Base-by-base conservation (phyloP, 2,888 invertebrate genomes). In the Morpho achilles region DNA sequence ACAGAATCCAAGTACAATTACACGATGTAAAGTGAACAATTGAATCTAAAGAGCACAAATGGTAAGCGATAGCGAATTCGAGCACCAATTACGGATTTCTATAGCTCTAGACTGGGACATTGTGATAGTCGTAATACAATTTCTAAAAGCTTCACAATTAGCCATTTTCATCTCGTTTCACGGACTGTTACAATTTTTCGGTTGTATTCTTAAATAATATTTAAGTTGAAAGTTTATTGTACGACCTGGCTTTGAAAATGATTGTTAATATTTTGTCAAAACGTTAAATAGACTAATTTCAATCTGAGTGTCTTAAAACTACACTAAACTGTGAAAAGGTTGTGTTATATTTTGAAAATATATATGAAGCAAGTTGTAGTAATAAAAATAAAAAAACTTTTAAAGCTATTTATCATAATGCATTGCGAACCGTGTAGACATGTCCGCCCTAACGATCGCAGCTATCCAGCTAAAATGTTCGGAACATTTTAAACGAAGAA, bases 401-500 rank as follows among this genome's bases (percentile, higher is more conserved):
- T 40, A 46, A 52, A 46, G 47, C 59, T 50, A 62, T 62, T 62
- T 59, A 59, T 62, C 62, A 55, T 63, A 59, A 61, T 50, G 52
- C 56, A 63, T 50, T 58, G 69, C 70, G 65, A 65, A 59, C 47
- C 59, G 44, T 41, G 50, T 60, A 74, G 71, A 72, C 76, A 77
- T 77, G 81, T 79, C 75, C 72, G 73, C 70, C 71, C 65, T 81
- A 85, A 84, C 84, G 84, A 85, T 77, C 75, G 70, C 68, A 72
- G 32, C 32, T 3, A 32, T 32, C 32, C 32, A 32, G 32, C 32
- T 32, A 32, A 32, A 78, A 79, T 77, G 77, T 79, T 76, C 75
- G 65, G 66, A 70, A 68, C 67, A 65, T 70, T 72, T 72, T 71
- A 85, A 87, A 87, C 82, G 79, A 74, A 61, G 67, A 69, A 80